These are phyloP conservation scores for Heteronetta atricapilla DNA, from an alignment of 2,113 vertebrate species.

Conservation along the genomic window DNA sequence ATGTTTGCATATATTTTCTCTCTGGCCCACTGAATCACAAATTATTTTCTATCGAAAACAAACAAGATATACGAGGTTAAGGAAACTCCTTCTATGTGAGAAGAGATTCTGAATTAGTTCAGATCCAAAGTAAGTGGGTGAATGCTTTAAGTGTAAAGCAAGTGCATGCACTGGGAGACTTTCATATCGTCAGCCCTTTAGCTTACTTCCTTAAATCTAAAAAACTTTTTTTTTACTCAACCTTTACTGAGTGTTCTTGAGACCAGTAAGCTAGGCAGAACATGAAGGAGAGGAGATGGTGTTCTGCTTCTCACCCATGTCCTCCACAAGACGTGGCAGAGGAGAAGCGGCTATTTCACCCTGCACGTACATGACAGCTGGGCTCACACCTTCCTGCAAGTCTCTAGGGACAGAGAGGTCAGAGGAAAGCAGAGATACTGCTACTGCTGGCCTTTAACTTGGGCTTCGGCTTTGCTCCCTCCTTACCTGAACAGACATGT, in stretches of 20 bases:
- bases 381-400: background rate
- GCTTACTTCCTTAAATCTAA: background rate
- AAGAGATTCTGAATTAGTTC: background rate
- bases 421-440: background rate
- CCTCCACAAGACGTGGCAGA: background rate
- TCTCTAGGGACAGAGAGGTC: background rate
- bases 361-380: background rate
- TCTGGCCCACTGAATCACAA: background rate
- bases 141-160: background rate
- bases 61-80: background rate
- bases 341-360: background rate
- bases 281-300: accelerated
- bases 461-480: background rate
- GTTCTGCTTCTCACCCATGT: background rate
- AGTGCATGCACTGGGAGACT: background rate
- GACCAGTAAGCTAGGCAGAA: background rate
- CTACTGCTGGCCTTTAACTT: background rate
- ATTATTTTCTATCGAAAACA: conserved; percentile 23
- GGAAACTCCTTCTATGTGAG: background rate
- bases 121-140: background rate
- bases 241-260: background rate
- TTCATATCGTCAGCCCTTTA: background rate
- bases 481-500: background rate
- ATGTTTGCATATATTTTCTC: background rate
- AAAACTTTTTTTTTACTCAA: background rate